These are phyloP conservation scores for Drosophila nigricruria DNA, from an alignment of 2,888 invertebrate genomes.

Conservation along the genomic window DNA sequence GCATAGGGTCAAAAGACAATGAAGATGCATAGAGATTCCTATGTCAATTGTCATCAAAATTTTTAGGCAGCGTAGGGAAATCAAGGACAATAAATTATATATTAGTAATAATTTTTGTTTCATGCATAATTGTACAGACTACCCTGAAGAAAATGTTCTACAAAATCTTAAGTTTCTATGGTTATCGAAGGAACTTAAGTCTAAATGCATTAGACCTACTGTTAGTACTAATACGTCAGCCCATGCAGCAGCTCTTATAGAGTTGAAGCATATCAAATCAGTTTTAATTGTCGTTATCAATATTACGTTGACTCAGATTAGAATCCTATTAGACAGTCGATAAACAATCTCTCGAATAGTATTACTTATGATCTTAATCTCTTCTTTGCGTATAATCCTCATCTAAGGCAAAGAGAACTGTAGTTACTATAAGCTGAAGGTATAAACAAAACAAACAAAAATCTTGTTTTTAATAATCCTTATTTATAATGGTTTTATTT, in stretches of 20 bases:
- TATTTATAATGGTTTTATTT: not conserved
- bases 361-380: not conserved
- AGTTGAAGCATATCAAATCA: not conserved
- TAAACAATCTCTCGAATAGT: not conserved
- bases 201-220: too few relatives aligned
- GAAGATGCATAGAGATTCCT: not conserved
- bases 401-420: too few relatives aligned
- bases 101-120: too few relatives aligned
- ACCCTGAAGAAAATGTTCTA: too few relatives aligned
- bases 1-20: not conserved
- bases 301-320: not conserved
- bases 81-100: too few relatives aligned
- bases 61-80: not conserved
- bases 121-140: too few relatives aligned
- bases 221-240: too few relatives aligned
- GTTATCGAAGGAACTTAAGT: not conserved
- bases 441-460: not conserved
- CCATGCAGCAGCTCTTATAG: not conserved
- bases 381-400: not conserved
- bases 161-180: not conserved
- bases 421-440: not conserved
- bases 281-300: not conserved
- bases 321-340: not conserved
- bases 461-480: not conserved
- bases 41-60: not conserved